These are phyloP conservation scores for Aricia artaxerxes DNA, from an alignment of 2,888 invertebrate genomes.

Conservation along the genomic window DNA sequence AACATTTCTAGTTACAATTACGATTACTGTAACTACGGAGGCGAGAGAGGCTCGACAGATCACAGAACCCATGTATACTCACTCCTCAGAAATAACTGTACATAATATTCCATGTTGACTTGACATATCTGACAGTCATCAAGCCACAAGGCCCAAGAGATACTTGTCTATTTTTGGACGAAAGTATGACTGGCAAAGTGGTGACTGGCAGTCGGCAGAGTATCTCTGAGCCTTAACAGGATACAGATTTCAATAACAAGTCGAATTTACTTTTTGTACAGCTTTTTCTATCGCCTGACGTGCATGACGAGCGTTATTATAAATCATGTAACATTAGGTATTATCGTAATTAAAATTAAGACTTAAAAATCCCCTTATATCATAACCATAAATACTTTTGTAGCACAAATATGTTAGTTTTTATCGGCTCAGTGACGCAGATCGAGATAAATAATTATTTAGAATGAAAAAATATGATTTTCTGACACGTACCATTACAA, in stretches of 20 bases:
- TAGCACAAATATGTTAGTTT: not conserved
- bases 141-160: no score
- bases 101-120: no score
- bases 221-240: not conserved
- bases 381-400: not conserved
- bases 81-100: no score
- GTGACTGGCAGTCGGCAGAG: not conserved
- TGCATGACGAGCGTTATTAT: not conserved
- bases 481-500: not conserved
- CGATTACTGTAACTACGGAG: no score
- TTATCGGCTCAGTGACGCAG: not conserved
- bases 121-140: no score
- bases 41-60: no score
- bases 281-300: not conserved
- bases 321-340: constrained; percentile 4
- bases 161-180: not conserved
- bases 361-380: not conserved
- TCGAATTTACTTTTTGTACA: not conserved
- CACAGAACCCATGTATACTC: no score
- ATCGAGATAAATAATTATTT: not conserved
- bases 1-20: no score
- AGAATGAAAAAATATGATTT: not conserved
- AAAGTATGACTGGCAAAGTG: not conserved
- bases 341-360: not conserved
- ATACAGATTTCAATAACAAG: not conserved